phyloP scores from a whole-genome alignment of 2,888 invertebrate species.

The Caradrina clavipalpis region DNA sequence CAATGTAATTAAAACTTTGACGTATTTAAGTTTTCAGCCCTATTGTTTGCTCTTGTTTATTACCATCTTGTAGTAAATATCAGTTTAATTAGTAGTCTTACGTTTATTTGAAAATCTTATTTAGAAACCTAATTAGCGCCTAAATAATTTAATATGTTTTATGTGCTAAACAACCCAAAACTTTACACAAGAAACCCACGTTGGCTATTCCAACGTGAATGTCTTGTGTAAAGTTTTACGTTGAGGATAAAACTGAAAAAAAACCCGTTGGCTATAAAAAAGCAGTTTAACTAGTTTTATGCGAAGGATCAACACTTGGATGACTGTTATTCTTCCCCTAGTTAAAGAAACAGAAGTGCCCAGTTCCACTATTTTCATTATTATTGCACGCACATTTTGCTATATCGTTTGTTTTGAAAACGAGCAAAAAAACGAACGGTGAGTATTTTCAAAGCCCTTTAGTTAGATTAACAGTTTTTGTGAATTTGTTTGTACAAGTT shows the following conservation, averaged over 20 bases:
- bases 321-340: conserved; percentile 39
- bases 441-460: conserved; percentile 7
- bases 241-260: conserved; percentile 1
- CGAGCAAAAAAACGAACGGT: background rate
- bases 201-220: too few relatives aligned
- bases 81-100: conserved; percentile 28
- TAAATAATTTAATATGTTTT: too few relatives aligned
- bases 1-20: conserved; percentile 52
- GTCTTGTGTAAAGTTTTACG: too few relatives aligned
- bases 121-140: too few relatives aligned
- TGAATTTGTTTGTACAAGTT: conserved; percentile 13
- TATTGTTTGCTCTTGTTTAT: conserved; percentile 34
- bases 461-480: conserved; percentile 16
- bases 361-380: conserved; percentile 19
- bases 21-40: conserved; percentile 27
- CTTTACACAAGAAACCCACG: background rate
- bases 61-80: conserved; percentile 18
- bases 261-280: conserved; percentile 52
- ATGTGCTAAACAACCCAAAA: conserved; percentile 2
- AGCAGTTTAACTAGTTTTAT: conserved; percentile 66
- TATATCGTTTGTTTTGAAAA: conserved; percentile 9
- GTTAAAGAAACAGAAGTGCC: conserved; percentile 23
- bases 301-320: conserved; percentile 56
- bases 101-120: background rate
- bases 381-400: conserved; percentile 8